Percentiles rank a stretch among this genome's conserved stretches.
These are phyloP conservation scores for Sthenelais limicola DNA, from an alignment of 2,888 invertebrate species.

Conservation along the genomic window DNA sequence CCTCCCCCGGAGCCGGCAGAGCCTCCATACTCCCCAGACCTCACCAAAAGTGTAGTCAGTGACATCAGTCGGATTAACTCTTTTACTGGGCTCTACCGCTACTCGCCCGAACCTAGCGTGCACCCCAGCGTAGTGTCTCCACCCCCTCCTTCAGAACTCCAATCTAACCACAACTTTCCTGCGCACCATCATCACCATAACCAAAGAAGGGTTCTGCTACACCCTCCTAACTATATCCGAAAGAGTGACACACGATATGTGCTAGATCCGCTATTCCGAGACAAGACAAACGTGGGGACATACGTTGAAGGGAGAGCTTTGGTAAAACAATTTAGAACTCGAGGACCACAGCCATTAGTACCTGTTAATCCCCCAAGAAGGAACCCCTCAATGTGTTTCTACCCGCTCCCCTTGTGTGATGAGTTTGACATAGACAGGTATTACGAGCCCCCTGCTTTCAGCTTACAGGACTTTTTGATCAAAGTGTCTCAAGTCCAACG, in stretches of 20 bases:
- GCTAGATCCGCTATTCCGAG: slow-evolving; percentile 24
- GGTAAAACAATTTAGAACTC: slow-evolving; percentile 61
- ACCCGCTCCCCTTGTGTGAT: slow-evolving; percentile 50
- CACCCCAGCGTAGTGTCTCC: slow-evolving; percentile 40
- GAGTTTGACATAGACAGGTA: slow-evolving; percentile 2
- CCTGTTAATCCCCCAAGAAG: slow-evolving; percentile 58
- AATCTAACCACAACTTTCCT: slow-evolving; percentile 15
- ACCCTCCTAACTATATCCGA: not conserved
- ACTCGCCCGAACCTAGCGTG: slow-evolving; percentile 28
- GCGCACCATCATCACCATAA: not conserved
- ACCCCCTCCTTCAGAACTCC: slow-evolving; percentile 38
- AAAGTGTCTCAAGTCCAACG: slow-evolving; percentile 58
- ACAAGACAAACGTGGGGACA: slow-evolving; percentile 39
- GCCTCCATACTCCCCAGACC: slow-evolving; percentile 9
- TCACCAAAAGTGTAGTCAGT: slow-evolving; percentile 2
- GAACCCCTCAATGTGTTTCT: slow-evolving; percentile 52
- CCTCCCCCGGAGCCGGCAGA: slow-evolving; percentile 24
- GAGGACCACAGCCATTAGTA: slow-evolving; percentile 65
- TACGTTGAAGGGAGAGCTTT: slow-evolving; percentile 65
- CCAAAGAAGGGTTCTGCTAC: not conserved
- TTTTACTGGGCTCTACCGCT: slow-evolving; percentile 13
- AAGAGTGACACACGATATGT: slow-evolving; percentile 36
- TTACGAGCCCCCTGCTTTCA: slow-evolving; percentile 59
- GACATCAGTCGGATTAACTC: slow-evolving; percentile 29
- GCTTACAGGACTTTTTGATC: slow-evolving; percentile 65